These are phyloP conservation scores for Serripes groenlandicus DNA, from an alignment of 2,888 invertebrate species.

Conservation along the genomic window DNA sequence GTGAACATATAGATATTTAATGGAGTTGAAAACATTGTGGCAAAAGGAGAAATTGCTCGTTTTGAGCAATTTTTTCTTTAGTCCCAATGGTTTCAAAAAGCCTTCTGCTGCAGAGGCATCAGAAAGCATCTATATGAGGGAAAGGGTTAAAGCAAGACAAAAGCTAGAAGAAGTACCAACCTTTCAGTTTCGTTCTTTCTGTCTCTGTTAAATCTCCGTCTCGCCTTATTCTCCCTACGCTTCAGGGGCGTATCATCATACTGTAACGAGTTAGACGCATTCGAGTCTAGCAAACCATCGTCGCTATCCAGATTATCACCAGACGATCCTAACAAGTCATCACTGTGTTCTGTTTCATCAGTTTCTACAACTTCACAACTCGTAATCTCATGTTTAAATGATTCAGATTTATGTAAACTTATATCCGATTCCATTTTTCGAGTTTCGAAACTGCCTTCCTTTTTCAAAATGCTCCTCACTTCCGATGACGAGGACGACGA, in stretches of 20 bases:
- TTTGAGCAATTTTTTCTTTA: neutral
- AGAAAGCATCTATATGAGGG: neutral
- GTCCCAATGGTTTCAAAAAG: neutral
- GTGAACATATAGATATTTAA: neutral
- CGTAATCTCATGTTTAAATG: slow-evolving; percentile 10
- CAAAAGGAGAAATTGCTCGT: neutral
- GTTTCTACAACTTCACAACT: slow-evolving; percentile 16
- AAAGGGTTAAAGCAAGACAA: neutral
- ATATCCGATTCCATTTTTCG: slow-evolving; percentile 66
- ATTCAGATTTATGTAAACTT: slow-evolving; percentile 51
- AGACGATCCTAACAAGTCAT: slow-evolving; percentile 43
- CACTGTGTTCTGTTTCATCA: slow-evolving; percentile 41
- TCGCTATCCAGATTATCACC: slow-evolving; percentile 67
- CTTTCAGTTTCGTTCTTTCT: slow-evolving; percentile 56
- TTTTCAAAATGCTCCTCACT: slow-evolving; percentile 74
- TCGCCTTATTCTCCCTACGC: slow-evolving; percentile 42
- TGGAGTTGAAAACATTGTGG: neutral
- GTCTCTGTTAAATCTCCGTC: slow-evolving; percentile 59
- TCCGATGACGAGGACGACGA: slow-evolving; percentile 45
- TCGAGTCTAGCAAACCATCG: slow-evolving; percentile 54
- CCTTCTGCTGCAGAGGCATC: neutral
- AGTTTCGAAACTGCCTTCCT: slow-evolving; percentile 74
- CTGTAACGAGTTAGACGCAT: neutral
- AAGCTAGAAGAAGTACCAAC: neutral
- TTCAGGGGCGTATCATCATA: slow-evolving; percentile 18